phyloP scores from a whole-genome alignment of 2,888 invertebrate species.

The Trichogramma dendrolimi region DNA sequence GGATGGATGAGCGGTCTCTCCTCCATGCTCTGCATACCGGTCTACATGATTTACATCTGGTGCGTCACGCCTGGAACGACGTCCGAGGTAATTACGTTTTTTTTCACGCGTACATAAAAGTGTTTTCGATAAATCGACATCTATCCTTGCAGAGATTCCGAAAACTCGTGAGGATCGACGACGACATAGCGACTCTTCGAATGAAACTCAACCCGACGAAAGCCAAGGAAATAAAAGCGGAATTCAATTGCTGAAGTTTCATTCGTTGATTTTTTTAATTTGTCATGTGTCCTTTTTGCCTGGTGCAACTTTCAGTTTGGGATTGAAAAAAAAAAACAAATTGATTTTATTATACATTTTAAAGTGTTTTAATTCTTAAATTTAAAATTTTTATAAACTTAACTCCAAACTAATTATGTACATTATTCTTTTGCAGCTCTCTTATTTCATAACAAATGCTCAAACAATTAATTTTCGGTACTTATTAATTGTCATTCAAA shows the following conservation, averaged over 20 bases:
- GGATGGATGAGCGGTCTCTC: conserved; percentile 96
- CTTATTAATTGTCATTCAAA: too few relatives aligned
- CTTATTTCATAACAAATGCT: too few relatives aligned
- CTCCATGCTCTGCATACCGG: conserved; percentile 94
- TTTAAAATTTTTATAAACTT: too few relatives aligned
- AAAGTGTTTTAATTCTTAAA: too few relatives aligned
- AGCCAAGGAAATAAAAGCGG: conserved; percentile 38
- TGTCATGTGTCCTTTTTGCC: neutral
- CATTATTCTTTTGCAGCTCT: too few relatives aligned
- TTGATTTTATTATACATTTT: too few relatives aligned
- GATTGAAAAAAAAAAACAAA: too few relatives aligned
- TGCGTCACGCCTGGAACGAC: conserved; percentile 74
- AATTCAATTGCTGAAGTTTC: conserved; percentile 33
- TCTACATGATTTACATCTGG: conserved; percentile 88
- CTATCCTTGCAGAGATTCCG: conserved; percentile 70
- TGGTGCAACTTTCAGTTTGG: neutral
- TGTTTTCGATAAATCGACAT: neutral
- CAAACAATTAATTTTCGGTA: too few relatives aligned
- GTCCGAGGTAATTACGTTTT: conserved; percentile 60
- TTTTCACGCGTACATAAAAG: conserved; percentile 1
- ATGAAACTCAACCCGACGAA: conserved; percentile 62
- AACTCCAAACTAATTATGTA: too few relatives aligned
- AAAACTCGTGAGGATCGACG: conserved; percentile 76
- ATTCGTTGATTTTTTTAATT: neutral
- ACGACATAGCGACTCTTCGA: conserved; percentile 71